phyloP scores from a whole-genome alignment of 2,888 invertebrate species.

The Nomada hirtipes region DNA sequence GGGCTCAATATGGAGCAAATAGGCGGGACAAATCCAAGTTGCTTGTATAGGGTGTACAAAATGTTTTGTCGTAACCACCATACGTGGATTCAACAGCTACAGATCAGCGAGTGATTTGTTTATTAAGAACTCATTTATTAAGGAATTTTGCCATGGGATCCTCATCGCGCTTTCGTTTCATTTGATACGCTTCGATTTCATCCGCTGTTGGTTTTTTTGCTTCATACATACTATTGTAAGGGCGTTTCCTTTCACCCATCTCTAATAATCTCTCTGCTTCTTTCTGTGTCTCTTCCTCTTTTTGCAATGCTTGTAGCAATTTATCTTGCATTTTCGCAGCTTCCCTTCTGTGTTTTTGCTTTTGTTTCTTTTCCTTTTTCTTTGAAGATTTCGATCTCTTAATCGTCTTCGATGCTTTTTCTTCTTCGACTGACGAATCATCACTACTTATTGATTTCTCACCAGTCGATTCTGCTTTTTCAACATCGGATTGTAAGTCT shows the following conservation, averaged over 20 bases:
- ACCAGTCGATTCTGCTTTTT: conserved; percentile 41
- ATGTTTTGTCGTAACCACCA: too few relatives aligned
- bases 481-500: conserved; percentile 72
- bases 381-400: conserved; percentile 65
- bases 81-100: too few relatives aligned
- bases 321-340: conserved; percentile 84
- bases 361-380: conserved; percentile 73
- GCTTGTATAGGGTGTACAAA: too few relatives aligned
- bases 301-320: conserved; percentile 87
- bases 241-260: conserved; percentile 95
- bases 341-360: conserved; percentile 81
- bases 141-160: conserved; percentile 97
- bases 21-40: too few relatives aligned
- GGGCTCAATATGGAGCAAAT: too few relatives aligned
- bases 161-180: conserved; percentile 93
- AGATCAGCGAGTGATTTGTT: conserved; percentile 80
- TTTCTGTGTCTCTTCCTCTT: conserved; percentile 87
- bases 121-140: conserved; percentile 85
- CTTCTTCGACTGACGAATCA: conserved; percentile 65
- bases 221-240: conserved; percentile 96
- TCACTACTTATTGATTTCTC: conserved; percentile 46
- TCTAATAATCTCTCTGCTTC: conserved; percentile 88
- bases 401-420: conserved; percentile 50
- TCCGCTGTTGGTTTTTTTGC: conserved; percentile 94
- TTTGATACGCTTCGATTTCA: conserved; percentile 96